Percentiles rank a stretch among this genome's conserved stretches.
These are phyloP conservation scores for Petroica traversi DNA, from an alignment of 2,113 vertebrate species.

Conservation along the genomic window DNA sequence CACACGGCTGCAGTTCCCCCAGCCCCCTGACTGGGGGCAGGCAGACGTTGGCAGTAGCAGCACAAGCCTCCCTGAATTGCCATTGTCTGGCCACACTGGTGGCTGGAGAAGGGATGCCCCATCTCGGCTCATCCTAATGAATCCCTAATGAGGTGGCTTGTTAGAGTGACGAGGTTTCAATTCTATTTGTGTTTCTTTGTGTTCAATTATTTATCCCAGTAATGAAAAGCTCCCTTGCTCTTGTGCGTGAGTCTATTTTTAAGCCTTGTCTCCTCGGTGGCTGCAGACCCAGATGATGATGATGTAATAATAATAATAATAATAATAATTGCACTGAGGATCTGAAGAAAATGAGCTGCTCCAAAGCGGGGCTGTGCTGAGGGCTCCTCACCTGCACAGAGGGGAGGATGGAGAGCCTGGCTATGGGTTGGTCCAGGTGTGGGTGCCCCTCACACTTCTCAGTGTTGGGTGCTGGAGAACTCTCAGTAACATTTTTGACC, in stretches of 20 bases:
- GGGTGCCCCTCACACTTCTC: background rate
- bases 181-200: conserved; percentile 38
- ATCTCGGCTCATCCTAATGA: fast-evolving
- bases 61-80: background rate
- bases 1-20: fast-evolving
- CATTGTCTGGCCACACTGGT: fast-evolving
- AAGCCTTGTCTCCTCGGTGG: background rate
- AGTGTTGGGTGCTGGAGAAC: background rate
- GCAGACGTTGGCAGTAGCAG: background rate
- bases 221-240: background rate
- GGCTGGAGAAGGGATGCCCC: background rate
- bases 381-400: background rate
- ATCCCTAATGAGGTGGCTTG: background rate
- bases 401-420: background rate
- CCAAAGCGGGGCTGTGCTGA: background rate
- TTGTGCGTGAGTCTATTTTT: conserved; percentile 38
- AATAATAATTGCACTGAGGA: background rate
- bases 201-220: conserved; percentile 39
- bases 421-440: background rate
- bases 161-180: background rate
- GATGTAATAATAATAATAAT: background rate
- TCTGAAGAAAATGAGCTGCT: background rate
- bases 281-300: background rate
- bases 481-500: background rate
- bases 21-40: background rate